phyloP scores from a whole-genome alignment of 2,888 invertebrate species.

The Netelia virgata region DNA sequence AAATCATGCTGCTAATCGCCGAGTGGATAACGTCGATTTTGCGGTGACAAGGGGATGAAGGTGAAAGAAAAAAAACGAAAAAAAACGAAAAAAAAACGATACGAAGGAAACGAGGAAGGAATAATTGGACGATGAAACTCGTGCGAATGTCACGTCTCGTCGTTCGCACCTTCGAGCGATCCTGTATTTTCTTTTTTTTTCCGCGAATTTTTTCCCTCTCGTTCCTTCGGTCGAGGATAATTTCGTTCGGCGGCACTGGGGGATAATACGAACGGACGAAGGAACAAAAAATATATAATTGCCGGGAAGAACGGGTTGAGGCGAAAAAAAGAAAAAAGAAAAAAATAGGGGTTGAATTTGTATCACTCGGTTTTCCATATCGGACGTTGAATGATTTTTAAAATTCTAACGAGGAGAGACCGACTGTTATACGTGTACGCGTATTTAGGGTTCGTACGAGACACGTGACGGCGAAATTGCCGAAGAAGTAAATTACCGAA shows the following conservation, averaged over 20 bases:
- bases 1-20: constrained; percentile 81
- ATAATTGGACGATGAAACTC: constrained; percentile 49
- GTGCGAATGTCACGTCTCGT: constrained; percentile 34
- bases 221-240: not conserved
- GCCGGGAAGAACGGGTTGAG: not conserved
- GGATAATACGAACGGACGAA: too few species aligned
- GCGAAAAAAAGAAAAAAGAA: too few species aligned
- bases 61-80: not conserved
- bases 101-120: not conserved
- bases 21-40: constrained; percentile 70
- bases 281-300: too few species aligned
- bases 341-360: not conserved
- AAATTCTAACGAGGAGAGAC: not conserved
- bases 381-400: not conserved
- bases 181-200: not conserved
- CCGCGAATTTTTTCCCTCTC: not conserved
- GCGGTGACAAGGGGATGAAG: constrained; percentile 34
- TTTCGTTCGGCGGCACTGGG: too few species aligned
- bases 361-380: not conserved
- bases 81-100: constrained; percentile 26
- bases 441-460: not conserved
- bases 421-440: not conserved
- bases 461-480: constrained; percentile 56
- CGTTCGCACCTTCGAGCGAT: constrained; percentile 8
- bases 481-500: constrained; percentile 69